Percentiles rank a stretch among this genome's conserved stretches.
These are phyloP conservation scores for Denticeps clupeoides DNA, from an alignment of 2,797 vertebrate genomes.

Conservation along the genomic window DNA sequence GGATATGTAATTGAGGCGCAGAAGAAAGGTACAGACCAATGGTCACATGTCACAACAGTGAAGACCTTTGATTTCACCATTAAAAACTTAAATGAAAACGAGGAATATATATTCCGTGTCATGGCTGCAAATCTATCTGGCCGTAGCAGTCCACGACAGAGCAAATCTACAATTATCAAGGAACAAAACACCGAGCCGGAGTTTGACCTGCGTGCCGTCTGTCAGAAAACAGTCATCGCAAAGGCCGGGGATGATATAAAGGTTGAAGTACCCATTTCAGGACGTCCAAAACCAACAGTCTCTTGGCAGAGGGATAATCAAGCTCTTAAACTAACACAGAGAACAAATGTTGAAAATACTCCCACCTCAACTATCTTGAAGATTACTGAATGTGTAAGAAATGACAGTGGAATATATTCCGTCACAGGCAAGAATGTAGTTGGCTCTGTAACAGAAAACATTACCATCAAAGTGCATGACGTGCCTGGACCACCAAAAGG, in stretches of 20 bases:
- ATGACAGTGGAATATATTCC: conserved; percentile 78
- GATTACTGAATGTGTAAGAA: conserved; percentile 80
- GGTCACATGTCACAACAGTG: conserved; percentile 83
- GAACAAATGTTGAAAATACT: conserved; percentile 78
- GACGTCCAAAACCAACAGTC: conserved; percentile 83
- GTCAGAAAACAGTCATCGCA: conserved; percentile 83
- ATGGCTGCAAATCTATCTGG: conserved; percentile 94
- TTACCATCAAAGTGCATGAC: conserved; percentile 88
- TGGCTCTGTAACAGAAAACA: conserved; percentile 80
- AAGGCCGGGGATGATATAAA: conserved; percentile 93
- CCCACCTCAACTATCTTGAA: conserved; percentile 76
- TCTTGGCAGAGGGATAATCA: conserved; percentile 88
- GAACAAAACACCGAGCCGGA: conserved; percentile 83
- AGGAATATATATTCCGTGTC: conserved; percentile 90
- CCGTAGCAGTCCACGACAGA: conserved; percentile 82
- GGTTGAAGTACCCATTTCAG: conserved; percentile 91
- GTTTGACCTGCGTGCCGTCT: conserved; percentile 85
- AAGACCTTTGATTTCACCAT: conserved; percentile 80
- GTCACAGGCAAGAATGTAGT: conserved; percentile 87
- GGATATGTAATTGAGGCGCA: conserved; percentile 96
- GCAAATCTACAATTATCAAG: conserved; percentile 77
- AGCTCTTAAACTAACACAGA: conserved; percentile 80
- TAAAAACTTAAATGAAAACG: conserved; percentile 90
- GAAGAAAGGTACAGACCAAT: conserved; percentile 88
- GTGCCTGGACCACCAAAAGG: conserved; percentile 92